Conservation (phyloP, 1,140 invertebrate genomes). For the Parapsyche elsis region DNA sequence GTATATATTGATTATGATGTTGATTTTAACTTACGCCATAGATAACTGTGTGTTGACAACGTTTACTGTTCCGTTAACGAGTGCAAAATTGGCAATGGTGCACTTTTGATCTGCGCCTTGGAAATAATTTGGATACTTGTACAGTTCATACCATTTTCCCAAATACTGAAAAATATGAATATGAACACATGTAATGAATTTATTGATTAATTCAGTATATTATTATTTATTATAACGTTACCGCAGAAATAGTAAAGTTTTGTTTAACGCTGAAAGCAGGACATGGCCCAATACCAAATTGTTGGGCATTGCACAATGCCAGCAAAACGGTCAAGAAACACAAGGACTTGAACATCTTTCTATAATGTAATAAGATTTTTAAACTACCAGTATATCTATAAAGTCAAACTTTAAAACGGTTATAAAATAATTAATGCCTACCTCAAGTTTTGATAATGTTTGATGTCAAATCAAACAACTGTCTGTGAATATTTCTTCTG, state of each 20-base stretch:
- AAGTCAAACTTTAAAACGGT: too few species aligned
- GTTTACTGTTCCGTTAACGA: conserved; percentile 70
- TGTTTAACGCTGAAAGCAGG: background rate
- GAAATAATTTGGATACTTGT: conserved; percentile 80
- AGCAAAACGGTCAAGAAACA: background rate
- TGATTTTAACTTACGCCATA: conserved; percentile 69
- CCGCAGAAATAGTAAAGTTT: background rate
- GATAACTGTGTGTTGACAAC: conserved; percentile 74
- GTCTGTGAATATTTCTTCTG: too few species aligned
- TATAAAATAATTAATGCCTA: too few species aligned
- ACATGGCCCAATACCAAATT: background rate
- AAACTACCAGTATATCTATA: too few species aligned
- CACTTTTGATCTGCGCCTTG: conserved; percentile 78
- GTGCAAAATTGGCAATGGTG: conserved; percentile 74
- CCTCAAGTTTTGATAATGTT: too few species aligned
- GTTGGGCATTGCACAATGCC: background rate
- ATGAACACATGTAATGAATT: too few species aligned
- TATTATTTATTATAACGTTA: background rate
- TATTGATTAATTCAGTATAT: background rate
- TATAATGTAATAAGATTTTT: too few species aligned
- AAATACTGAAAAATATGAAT: conserved; percentile 69
- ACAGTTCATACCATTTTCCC: conserved; percentile 83
- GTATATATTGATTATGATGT: too few species aligned
- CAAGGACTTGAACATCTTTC: background rate
- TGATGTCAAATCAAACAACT: too few species aligned